Evolutionary conservation across 2,888 invertebrate species (phyloP).

Genomic region (Hirtodrosophila duncani): DNA sequence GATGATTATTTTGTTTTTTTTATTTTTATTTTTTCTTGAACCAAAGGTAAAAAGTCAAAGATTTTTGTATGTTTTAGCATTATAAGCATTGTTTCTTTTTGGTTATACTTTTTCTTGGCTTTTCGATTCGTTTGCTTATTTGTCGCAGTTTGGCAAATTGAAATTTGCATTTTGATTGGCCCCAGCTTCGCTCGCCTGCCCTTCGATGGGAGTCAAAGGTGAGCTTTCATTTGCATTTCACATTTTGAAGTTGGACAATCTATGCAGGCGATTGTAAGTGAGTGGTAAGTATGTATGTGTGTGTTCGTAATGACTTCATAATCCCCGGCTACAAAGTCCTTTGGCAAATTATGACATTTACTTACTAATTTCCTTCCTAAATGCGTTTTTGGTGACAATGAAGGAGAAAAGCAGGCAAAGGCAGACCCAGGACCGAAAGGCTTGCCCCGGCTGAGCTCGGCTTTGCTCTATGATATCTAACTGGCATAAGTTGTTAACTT

Average conservation of each 20-base stretch:
- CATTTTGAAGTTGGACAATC: neutral
- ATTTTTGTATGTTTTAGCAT: conserved; percentile 52
- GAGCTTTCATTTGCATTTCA: conserved; percentile 35
- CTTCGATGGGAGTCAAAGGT: conserved; percentile 15
- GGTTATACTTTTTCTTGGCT: neutral
- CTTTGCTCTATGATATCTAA: conserved; percentile 22
- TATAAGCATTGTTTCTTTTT: conserved; percentile 37
- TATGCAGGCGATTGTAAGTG: conserved; percentile 1
- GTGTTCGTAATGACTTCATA: conserved; percentile 63
- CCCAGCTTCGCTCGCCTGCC: conserved; percentile 17
- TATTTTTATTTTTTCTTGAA: neutral
- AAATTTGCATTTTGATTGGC: conserved; percentile 73
- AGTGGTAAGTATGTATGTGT: conserved; percentile 22
- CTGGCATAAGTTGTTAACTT: conserved; percentile 65
- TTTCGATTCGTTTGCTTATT: conserved; percentile 26
- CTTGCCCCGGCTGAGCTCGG: no score
- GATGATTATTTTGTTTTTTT: conserved; percentile 43
- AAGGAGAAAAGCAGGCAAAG: no score
- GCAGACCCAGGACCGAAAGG: no score
- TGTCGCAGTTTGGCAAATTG: conserved; percentile 60
- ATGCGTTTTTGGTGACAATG: conserved; percentile 60
- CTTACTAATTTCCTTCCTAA: conserved; percentile 70
- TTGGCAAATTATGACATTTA: conserved; percentile 69
- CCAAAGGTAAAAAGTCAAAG: conserved; percentile 67
- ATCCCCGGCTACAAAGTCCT: conserved; percentile 58